Conservation (phyloP, 2,888 invertebrate genomes). For the Prenolepis imparis region DNA sequence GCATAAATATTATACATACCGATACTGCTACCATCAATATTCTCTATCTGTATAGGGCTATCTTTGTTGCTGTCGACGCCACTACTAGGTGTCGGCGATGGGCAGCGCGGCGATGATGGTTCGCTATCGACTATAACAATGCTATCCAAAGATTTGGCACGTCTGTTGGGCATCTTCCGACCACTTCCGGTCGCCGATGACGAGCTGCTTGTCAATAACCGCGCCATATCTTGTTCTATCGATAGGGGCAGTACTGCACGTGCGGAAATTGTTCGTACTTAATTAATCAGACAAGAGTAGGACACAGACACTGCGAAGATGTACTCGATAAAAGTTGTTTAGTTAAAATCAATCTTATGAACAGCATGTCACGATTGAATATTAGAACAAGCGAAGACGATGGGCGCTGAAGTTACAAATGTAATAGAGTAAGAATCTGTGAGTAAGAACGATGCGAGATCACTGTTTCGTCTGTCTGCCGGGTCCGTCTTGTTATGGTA, state of each 20-base stretch:
- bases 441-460: slow-evolving; percentile 58
- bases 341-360: slow-evolving; percentile 32
- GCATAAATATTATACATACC: slow-evolving; percentile 83
- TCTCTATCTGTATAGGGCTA: slow-evolving; percentile 94
- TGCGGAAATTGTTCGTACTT: slow-evolving; percentile 77
- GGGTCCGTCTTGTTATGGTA: slow-evolving; percentile 58
- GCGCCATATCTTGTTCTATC: slow-evolving; percentile 85
- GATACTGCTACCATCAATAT: slow-evolving; percentile 88
- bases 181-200: slow-evolving; percentile 64
- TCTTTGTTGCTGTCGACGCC: slow-evolving; percentile 95
- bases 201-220: slow-evolving; percentile 78
- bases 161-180: slow-evolving; percentile 79
- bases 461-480: slow-evolving; percentile 46
- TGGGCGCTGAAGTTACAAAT: slow-evolving; percentile 49
- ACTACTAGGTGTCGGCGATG: slow-evolving; percentile 95
- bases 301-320: slow-evolving; percentile 62
- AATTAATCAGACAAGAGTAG: slow-evolving; percentile 73
- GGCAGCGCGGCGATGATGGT: slow-evolving; percentile 90
- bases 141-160: slow-evolving; percentile 84
- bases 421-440: slow-evolving; percentile 39
- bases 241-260: slow-evolving; percentile 84
- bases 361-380: slow-evolving; percentile 47
- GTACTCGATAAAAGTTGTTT: slow-evolving; percentile 31
- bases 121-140: slow-evolving; percentile 86
- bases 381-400: slow-evolving; percentile 60